Base-by-base conservation (phyloP, 2,113 vertebrate genomes). In the Cairina moschata region DNA sequence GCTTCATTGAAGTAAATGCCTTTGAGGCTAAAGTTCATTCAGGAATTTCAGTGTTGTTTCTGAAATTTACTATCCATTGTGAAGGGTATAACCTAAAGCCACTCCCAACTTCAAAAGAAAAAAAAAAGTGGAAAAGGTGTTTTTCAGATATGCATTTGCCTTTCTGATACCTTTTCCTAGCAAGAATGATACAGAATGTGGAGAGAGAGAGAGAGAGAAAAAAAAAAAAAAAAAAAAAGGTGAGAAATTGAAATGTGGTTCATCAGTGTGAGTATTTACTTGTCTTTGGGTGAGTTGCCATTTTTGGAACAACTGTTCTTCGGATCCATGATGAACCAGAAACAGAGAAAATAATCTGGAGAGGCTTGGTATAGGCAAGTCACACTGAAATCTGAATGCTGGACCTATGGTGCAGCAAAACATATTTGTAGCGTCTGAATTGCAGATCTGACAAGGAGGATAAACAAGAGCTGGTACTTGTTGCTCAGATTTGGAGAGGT, bases 351-450 rank as follows among this genome's bases (percentile, higher is more conserved):
- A 10, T 59, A 82, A 69, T 83, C 28, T 91, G 32, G 25, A 82
- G 65, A 14, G 4, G 0, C 7, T 58, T 74, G 83, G 71, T 31
- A 12, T 80, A 65, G 29, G 73, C 68, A 34, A 65, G 17, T 11
- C 22, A 69, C 18, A 11, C 14, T 84, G 65, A 83, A 94, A 94
- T 32, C 54, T 31, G 88, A 96, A 81, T 65, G 75, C 71, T 1
- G 14, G 32, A 67, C 78, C 34, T 68, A 71, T 62, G 78, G 62
- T 56, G 67, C 68, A 62, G 63, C 73, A 91, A 81, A 95, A 94
- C 91, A 69, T 73, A 86, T 95, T 96, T 97, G 82, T 91, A 93
- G 79, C 92, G 74, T 93, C 93, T 94, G 95, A 95, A 88, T 90
- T 95, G 74, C 76, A 65, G 82, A 78, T 95, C 92, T 96, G 94